Conservation (phyloP, 2,113 vertebrate species). For the Polyodon spathula region DNA sequence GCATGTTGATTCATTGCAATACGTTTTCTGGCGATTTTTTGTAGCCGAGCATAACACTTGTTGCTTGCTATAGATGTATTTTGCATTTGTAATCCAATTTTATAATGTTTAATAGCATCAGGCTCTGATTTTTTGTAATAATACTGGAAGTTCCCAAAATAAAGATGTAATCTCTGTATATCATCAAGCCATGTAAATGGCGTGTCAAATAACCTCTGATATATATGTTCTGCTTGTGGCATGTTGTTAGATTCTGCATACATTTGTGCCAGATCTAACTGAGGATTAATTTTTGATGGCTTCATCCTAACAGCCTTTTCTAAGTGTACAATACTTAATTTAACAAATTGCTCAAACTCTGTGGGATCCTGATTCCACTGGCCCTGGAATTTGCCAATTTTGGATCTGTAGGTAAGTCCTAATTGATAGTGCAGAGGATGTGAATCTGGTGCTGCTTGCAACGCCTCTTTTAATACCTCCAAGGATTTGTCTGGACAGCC, state of each 20-base stretch:
- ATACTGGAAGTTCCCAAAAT: constrained; percentile 22
- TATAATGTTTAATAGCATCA: constrained; percentile 25
- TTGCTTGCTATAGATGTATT: neutral
- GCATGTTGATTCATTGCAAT: neutral
- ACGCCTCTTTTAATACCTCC: constrained; percentile 39
- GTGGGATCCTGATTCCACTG: neutral
- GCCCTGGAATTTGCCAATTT: constrained; percentile 1
- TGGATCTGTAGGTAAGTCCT: constrained; percentile 49
- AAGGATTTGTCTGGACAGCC: constrained; percentile 32
- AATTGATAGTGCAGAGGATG: constrained; percentile 55
- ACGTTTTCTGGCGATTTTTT: constrained; percentile 11
- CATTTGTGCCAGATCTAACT: constrained; percentile 18
- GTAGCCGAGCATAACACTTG: constrained; percentile 8
- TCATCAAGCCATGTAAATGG: constrained; percentile 17
- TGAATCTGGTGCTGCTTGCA: constrained; percentile 36
- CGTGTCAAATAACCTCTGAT: constrained; percentile 14
- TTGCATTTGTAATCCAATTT: constrained; percentile 17
- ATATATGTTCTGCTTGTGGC: constrained; percentile 24
- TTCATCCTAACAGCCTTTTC: constrained; percentile 17
- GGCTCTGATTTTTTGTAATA: constrained; percentile 9
- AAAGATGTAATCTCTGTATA: constrained; percentile 6
- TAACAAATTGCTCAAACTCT: constrained; percentile 7
- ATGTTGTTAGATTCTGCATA: constrained; percentile 15
- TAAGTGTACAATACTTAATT: constrained; percentile 24
- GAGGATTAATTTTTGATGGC: constrained; percentile 20